Evolutionary conservation across 2,797 vertebrate species (phyloP).

Genomic region (Petrocephalus sullivani): DNA sequence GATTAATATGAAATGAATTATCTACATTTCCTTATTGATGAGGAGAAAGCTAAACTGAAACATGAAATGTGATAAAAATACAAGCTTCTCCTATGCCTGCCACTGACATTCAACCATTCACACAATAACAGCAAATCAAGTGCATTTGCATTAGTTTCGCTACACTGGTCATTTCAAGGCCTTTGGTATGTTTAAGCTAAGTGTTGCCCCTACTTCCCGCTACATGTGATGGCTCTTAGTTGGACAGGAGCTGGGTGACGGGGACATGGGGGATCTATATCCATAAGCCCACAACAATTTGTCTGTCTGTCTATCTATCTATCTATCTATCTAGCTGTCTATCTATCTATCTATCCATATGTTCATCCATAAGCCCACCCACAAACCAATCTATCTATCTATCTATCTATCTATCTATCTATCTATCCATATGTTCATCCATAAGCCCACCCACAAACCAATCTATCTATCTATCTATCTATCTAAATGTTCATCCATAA

Average conservation of each 20-base stretch:
- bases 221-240: neutral
- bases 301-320: too few relatives aligned
- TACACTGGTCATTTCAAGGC: constrained; percentile 18
- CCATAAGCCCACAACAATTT: too few relatives aligned
- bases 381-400: too few relatives aligned
- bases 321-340: too few relatives aligned
- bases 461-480: too few relatives aligned
- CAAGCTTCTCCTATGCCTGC: neutral
- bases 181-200: neutral
- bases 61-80: neutral
- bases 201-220: neutral
- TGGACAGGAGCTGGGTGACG: neutral
- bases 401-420: too few relatives aligned
- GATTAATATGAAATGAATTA: neutral
- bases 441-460: too few relatives aligned
- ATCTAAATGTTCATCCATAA: too few relatives aligned
- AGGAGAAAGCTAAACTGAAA: neutral
- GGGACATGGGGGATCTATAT: too few relatives aligned
- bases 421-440: too few relatives aligned
- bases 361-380: too few relatives aligned
- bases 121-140: neutral
- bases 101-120: neutral
- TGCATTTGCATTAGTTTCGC: constrained; percentile 58
- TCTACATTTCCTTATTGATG: neutral
- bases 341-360: too few relatives aligned